These are phyloP conservation scores for Actenoides lindsayi DNA, from an alignment of 2,113 vertebrate genomes.

Conservation along the genomic window DNA sequence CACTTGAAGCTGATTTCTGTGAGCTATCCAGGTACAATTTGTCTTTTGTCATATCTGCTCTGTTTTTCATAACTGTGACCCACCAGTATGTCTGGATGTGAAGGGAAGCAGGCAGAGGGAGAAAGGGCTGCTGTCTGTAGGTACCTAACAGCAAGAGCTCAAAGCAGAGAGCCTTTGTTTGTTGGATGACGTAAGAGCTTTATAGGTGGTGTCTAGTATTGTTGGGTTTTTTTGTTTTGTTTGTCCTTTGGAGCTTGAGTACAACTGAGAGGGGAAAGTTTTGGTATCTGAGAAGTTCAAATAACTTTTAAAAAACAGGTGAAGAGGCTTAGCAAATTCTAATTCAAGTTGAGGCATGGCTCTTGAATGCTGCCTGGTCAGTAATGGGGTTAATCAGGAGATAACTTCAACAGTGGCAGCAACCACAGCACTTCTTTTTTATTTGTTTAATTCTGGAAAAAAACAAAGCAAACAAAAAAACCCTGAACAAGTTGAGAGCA, in stretches of 20 bases:
- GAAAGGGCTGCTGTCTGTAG: slow-evolving; percentile 32
- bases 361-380: neutral
- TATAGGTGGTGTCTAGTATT: neutral
- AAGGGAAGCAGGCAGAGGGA: neutral
- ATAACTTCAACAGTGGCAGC: neutral
- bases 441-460: neutral
- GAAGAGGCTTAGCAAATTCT: neutral
- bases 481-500: neutral
- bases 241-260: neutral
- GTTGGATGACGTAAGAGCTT: neutral
- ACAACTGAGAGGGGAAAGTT: slow-evolving; percentile 5
- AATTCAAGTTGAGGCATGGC: neutral
- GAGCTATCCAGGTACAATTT: neutral
- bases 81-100: neutral
- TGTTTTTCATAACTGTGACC: neutral
- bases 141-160: slow-evolving; percentile 37
- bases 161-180: slow-evolving; percentile 56
- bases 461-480: no score
- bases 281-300: neutral
- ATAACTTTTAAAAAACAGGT: neutral
- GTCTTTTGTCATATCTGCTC: neutral
- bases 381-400: neutral
- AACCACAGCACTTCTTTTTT: neutral
- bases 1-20: neutral
- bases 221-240: neutral